Conservation (phyloP, 2,888 invertebrate genomes). For the Melanchra persicariae region DNA sequence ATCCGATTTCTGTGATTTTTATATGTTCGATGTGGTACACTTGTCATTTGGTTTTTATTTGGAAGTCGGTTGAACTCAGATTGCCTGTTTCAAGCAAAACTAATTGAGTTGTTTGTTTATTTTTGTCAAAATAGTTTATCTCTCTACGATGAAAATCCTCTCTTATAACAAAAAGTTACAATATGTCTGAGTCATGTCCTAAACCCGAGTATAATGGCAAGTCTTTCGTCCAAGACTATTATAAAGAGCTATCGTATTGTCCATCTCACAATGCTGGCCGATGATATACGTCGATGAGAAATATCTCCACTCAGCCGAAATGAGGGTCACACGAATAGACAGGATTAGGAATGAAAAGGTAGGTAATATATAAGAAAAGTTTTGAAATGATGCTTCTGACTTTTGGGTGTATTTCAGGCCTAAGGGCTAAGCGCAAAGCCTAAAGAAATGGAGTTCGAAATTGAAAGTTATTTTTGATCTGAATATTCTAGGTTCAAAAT, state of each 20-base stretch:
- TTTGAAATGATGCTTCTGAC: slow-evolving; percentile 64
- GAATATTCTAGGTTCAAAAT: slow-evolving; percentile 8
- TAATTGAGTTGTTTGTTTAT: slow-evolving; percentile 21
- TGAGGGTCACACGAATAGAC: slow-evolving; percentile 77
- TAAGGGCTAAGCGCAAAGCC: slow-evolving; percentile 14
- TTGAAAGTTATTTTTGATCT: slow-evolving; percentile 51
- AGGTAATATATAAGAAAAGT: slow-evolving; percentile 65
- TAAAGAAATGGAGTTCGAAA: slow-evolving; percentile 48
- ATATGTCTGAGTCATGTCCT: slow-evolving; percentile 58
- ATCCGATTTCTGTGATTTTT: too few relatives aligned
- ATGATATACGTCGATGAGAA: slow-evolving; percentile 75
- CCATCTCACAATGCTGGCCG: slow-evolving; percentile 67
- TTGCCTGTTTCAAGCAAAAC: not conserved
- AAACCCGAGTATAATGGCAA: slow-evolving; percentile 58
- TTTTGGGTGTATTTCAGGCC: slow-evolving; percentile 52
- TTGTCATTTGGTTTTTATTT: not conserved
- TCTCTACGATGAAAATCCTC: slow-evolving; percentile 44
- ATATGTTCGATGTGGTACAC: too few relatives aligned
- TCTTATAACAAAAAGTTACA: slow-evolving; percentile 57
- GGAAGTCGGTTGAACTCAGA: not conserved
- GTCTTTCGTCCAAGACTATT: slow-evolving; percentile 60
- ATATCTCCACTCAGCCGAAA: slow-evolving; percentile 76
- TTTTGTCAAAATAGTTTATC: slow-evolving; percentile 33
- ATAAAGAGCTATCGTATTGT: slow-evolving; percentile 67
- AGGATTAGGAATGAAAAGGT: slow-evolving; percentile 75